Conservation (phyloP, 2,113 vertebrate genomes). For the Gymnorhina tibicen region DNA sequence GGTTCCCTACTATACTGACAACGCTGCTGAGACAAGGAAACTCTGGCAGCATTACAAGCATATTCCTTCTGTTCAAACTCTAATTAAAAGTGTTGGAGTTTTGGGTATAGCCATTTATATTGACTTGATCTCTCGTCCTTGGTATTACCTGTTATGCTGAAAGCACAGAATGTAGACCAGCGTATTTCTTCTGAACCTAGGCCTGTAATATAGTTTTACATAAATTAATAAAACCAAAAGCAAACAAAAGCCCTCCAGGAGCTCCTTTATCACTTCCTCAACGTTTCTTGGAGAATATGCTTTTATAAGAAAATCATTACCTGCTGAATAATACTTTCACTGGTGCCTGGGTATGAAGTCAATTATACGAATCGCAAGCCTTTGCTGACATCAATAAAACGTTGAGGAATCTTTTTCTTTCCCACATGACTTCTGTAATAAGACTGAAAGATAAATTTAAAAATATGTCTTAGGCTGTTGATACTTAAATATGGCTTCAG, state of each 20-base stretch:
- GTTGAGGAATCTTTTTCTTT: neutral
- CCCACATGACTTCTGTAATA: neutral
- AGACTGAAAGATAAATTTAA: neutral
- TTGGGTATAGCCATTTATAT: neutral
- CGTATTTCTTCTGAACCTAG: neutral
- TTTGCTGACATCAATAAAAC: neutral
- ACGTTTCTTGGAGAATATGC: neutral
- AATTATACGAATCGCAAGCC: neutral
- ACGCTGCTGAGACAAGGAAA: neutral
- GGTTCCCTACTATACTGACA: neutral
- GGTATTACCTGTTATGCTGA: neutral
- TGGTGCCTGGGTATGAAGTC: neutral
- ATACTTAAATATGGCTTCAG: neutral
- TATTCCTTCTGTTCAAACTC: neutral
- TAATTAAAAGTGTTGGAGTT: neutral
- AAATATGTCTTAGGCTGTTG: neutral
- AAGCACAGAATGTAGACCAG: neutral
- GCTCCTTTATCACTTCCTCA: conserved; percentile 6
- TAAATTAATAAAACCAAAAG: conserved; percentile 13
- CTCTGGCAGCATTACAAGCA: neutral
- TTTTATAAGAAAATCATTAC: conserved; percentile 31
- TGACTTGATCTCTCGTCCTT: neutral
- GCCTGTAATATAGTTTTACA: neutral
- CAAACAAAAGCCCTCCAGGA: conserved; percentile 24
- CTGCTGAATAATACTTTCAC: neutral